A percentile compares a stretch with the other conserved stretches of the same genome.
These are phyloP conservation scores for Selenia dentaria DNA, from an alignment of 2,888 invertebrate genomes.

Conservation along the genomic window DNA sequence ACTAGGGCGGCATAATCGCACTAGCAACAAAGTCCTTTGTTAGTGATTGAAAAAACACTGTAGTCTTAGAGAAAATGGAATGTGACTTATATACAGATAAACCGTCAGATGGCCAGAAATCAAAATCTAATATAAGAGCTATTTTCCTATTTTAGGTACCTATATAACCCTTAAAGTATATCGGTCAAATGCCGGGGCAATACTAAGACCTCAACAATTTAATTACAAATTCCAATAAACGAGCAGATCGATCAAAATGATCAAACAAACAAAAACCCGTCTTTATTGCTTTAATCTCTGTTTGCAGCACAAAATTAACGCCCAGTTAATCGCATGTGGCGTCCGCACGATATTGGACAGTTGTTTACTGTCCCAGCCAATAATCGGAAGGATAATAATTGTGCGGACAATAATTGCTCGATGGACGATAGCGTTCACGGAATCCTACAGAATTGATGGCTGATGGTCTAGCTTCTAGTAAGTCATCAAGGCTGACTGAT, in stretches of 20 bases:
- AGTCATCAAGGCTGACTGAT: slow-evolving; percentile 1
- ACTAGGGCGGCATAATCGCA: too few relatives aligned
- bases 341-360: slow-evolving; percentile 26
- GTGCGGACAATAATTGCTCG: slow-evolving; percentile 7
- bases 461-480: slow-evolving; percentile 7
- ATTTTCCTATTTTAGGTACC: too few relatives aligned
- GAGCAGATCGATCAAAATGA: slow-evolving; percentile 17
- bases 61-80: too few relatives aligned
- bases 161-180: too few relatives aligned
- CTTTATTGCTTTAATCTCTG: slow-evolving; percentile 49
- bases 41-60: too few relatives aligned
- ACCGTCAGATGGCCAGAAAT: too few relatives aligned
- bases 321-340: slow-evolving; percentile 7
- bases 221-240: slow-evolving; percentile 51
- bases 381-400: slow-evolving; percentile 16
- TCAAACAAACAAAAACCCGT: slow-evolving; percentile 40
- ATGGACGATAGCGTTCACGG: slow-evolving; percentile 20
- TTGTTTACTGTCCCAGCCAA: slow-evolving; percentile 24
- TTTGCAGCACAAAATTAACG: slow-evolving; percentile 57
- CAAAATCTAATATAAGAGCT: too few relatives aligned
- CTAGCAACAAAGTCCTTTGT: too few relatives aligned
- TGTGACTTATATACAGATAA: too few relatives aligned
- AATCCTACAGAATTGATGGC: slow-evolving; percentile 8
- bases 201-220: too few relatives aligned
- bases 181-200: too few relatives aligned